These are phyloP conservation scores for Amblyraja radiata DNA, from an alignment of 2,797 vertebrate species.

Conservation along the genomic window DNA sequence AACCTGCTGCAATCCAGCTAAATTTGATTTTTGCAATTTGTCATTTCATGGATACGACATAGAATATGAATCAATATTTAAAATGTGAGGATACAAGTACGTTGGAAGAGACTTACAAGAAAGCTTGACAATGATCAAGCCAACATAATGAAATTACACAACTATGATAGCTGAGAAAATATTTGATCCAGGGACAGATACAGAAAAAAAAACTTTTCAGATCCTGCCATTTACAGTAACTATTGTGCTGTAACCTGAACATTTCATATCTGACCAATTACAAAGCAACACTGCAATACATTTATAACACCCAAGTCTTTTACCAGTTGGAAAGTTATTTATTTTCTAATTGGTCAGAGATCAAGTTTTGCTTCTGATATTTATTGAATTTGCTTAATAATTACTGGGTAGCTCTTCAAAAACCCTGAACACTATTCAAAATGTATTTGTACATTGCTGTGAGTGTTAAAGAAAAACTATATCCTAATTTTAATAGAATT, in stretches of 20 bases:
- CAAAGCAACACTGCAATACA: background rate
- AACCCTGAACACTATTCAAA: background rate
- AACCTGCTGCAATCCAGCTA: background rate
- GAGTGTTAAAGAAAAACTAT: background rate
- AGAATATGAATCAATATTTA: constrained; percentile 1
- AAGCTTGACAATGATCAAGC: constrained; percentile 8
- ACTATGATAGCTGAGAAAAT: background rate
- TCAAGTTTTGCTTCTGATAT: background rate
- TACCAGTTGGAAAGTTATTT: background rate
- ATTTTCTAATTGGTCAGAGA: background rate
- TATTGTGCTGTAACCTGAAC: background rate
- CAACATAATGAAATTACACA: background rate
- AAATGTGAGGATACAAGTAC: background rate
- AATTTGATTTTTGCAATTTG: background rate
- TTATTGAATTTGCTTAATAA: background rate
- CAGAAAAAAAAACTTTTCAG: background rate
- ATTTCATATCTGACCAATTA: background rate
- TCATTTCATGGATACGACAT: background rate
- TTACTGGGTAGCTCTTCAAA: background rate
- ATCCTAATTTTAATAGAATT: background rate
- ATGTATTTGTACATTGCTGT: background rate
- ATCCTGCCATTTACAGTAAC: background rate
- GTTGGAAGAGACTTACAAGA: background rate
- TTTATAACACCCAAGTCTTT: background rate
- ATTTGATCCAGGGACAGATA: background rate